Conservation (phyloP, 2,113 vertebrate species). For the Ptilorrhoa leucosticta region DNA sequence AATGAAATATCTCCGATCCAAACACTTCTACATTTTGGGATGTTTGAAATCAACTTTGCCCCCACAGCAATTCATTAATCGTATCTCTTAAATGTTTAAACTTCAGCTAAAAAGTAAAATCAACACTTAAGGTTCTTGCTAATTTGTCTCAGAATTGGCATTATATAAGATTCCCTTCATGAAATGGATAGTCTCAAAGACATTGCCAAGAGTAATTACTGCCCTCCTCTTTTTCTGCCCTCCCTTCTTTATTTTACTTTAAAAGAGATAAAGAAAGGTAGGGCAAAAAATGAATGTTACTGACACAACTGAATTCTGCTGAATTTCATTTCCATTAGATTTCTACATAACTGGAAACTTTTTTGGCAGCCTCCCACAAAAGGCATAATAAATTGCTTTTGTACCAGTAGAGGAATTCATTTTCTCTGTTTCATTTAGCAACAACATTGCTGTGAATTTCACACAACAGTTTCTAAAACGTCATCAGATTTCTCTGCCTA, state of each 20-base stretch:
- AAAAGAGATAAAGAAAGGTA: slow-evolving; percentile 40
- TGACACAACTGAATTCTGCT: slow-evolving; percentile 37
- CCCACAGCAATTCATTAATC: slow-evolving; percentile 25
- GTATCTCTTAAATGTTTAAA: slow-evolving; percentile 40
- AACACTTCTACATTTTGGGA: slow-evolving; percentile 27
- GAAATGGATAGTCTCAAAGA: slow-evolving; percentile 1
- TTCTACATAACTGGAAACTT: slow-evolving; percentile 64
- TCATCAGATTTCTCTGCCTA: slow-evolving; percentile 66
- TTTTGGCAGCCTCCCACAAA: slow-evolving; percentile 68
- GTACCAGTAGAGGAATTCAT: slow-evolving; percentile 71
- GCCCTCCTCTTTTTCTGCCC: slow-evolving; percentile 3
- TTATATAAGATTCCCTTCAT: background rate
- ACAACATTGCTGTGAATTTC: slow-evolving; percentile 66
- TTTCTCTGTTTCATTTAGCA: slow-evolving; percentile 74
- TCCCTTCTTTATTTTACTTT: slow-evolving; percentile 5
- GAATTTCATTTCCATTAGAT: slow-evolving; percentile 62
- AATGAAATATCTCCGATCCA: background rate
- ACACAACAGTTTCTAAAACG: slow-evolving; percentile 66
- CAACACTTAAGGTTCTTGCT: slow-evolving; percentile 19
- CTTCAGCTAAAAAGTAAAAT: slow-evolving; percentile 18
- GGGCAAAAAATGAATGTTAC: slow-evolving; percentile 1
- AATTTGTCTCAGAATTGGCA: slow-evolving; percentile 44
- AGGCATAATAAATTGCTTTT: slow-evolving; percentile 71
- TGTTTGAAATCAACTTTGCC: slow-evolving; percentile 46
- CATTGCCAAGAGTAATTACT: slow-evolving; percentile 12